phyloP scores from a whole-genome alignment of 2,797 vertebrate species.

The Podarcis lilfordi region DNA sequence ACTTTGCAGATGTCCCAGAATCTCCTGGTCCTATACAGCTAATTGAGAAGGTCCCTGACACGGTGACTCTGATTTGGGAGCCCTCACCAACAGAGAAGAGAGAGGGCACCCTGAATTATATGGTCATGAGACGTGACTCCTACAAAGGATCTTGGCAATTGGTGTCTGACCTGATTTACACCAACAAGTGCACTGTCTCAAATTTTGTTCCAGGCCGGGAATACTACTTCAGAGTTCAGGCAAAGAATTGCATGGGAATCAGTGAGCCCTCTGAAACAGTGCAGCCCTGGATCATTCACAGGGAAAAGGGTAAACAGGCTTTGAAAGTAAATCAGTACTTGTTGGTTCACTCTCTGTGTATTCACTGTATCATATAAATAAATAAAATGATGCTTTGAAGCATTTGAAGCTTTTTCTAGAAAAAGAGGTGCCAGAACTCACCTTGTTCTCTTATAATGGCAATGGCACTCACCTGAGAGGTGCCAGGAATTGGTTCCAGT shows the following conservation, averaged over 20 bases:
- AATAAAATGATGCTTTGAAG: neutral
- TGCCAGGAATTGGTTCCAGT: no score
- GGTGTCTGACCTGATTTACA: slow-evolving; percentile 84
- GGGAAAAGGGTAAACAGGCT: slow-evolving; percentile 78
- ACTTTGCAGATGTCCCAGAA: slow-evolving; percentile 82
- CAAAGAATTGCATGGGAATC: slow-evolving; percentile 85
- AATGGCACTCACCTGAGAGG: no score
- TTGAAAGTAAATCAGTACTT: neutral
- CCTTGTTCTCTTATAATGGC: no score
- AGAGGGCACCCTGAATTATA: slow-evolving; percentile 82
- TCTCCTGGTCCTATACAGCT: slow-evolving; percentile 83
- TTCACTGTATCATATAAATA: neutral
- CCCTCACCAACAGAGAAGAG: slow-evolving; percentile 86
- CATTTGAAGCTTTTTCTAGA: no score
- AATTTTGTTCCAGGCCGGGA: slow-evolving; percentile 86
- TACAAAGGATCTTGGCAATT: slow-evolving; percentile 80
- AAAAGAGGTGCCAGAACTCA: no score
- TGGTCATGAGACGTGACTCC: slow-evolving; percentile 81
- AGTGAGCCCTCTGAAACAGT: slow-evolving; percentile 84
- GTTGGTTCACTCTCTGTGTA: neutral
- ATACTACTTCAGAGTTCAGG: slow-evolving; percentile 88
- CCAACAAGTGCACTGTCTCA: slow-evolving; percentile 86
- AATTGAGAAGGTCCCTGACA: slow-evolving; percentile 83
- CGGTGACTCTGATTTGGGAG: slow-evolving; percentile 86
- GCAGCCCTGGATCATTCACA: slow-evolving; percentile 81